A percentile compares a stretch with the other conserved stretches of the same genome.
Conservation (phyloP, 2,113 vertebrate species). For the Syngnathus floridae region DNA sequence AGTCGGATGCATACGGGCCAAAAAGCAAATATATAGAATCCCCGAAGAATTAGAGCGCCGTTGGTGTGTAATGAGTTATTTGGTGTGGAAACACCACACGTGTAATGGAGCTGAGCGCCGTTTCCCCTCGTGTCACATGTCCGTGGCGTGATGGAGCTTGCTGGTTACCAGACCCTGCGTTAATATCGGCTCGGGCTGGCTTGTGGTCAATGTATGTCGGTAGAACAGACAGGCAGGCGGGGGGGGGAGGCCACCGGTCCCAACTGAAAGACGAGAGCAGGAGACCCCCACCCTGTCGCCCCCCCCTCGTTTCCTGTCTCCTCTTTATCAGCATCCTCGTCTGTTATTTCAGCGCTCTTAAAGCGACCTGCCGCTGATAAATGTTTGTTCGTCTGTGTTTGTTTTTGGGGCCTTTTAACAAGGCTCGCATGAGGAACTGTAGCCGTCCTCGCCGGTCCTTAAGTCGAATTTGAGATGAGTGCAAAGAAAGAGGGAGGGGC, state of each 20-base stretch:
- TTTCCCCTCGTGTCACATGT: not conserved
- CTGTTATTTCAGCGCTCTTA: slow-evolving; percentile 55
- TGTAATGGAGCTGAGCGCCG: not conserved
- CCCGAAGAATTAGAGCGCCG: slow-evolving; percentile 19
- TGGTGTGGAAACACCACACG: not conserved
- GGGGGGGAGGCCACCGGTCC: slow-evolving; percentile 34
- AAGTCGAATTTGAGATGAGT: slow-evolving; percentile 61
- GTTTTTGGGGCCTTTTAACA: slow-evolving; percentile 48
- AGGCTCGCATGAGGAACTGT: slow-evolving; percentile 65
- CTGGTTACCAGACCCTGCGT: slow-evolving; percentile 49
- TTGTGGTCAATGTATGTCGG: slow-evolving; percentile 65
- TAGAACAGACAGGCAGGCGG: slow-evolving; percentile 32
- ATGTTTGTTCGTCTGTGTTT: slow-evolving; percentile 66
- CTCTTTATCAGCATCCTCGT: slow-evolving; percentile 67
- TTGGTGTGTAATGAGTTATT: not conserved
- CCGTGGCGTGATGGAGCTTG: slow-evolving; percentile 23
- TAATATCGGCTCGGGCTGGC: slow-evolving; percentile 47
- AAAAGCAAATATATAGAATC: slow-evolving; percentile 46
- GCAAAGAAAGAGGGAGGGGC: slow-evolving; percentile 42
- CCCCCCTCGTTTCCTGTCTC: slow-evolving; percentile 67
- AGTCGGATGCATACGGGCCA: slow-evolving; percentile 24
- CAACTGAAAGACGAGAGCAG: slow-evolving; percentile 60
- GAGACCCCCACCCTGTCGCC: slow-evolving; percentile 45
- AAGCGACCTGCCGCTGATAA: slow-evolving; percentile 65
- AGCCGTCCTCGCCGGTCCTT: slow-evolving; percentile 19